A percentile compares a stretch with the other conserved stretches of the same genome.
Evolutionary conservation across 2,888 invertebrate species (phyloP).

Genomic region (Tenthredo notha): DNA sequence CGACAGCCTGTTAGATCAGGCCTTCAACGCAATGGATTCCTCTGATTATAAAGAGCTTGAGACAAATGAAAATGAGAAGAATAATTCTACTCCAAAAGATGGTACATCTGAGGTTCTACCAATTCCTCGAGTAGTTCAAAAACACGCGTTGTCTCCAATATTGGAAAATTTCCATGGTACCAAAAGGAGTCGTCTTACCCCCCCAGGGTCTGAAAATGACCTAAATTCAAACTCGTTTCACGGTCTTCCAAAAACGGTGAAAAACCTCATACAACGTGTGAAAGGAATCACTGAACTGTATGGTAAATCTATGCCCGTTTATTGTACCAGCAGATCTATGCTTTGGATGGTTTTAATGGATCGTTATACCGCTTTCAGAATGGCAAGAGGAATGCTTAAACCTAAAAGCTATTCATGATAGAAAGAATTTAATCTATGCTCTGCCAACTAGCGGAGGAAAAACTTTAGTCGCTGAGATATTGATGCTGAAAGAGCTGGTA

Average conservation of each 20-base stretch:
- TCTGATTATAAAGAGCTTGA: constrained; percentile 3
- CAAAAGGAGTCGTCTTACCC: background rate
- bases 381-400: constrained; percentile 97
- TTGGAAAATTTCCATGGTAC: background rate
- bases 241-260: constrained; percentile 87
- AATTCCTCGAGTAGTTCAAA: background rate
- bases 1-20: constrained; percentile 33
- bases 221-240: constrained; percentile 83
- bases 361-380: constrained; percentile 80
- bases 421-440: constrained; percentile 93
- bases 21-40: background rate
- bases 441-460: constrained; percentile 98
- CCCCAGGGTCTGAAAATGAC: background rate
- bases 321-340: background rate
- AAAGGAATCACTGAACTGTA: constrained; percentile 91
- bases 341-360: background rate
- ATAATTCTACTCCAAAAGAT: background rate
- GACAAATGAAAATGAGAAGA: background rate
- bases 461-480: constrained; percentile 96
- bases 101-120: background rate
- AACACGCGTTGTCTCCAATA: background rate
- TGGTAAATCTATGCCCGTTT: constrained; percentile 81
- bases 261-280: constrained; percentile 85
- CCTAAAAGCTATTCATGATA: constrained; percentile 85
- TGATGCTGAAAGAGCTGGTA: constrained; percentile 93